Percentiles rank a stretch among this genome's conserved stretches.
These are phyloP conservation scores for Lycaena phlaeas DNA, from an alignment of 2,888 invertebrate species.

Conservation along the genomic window DNA sequence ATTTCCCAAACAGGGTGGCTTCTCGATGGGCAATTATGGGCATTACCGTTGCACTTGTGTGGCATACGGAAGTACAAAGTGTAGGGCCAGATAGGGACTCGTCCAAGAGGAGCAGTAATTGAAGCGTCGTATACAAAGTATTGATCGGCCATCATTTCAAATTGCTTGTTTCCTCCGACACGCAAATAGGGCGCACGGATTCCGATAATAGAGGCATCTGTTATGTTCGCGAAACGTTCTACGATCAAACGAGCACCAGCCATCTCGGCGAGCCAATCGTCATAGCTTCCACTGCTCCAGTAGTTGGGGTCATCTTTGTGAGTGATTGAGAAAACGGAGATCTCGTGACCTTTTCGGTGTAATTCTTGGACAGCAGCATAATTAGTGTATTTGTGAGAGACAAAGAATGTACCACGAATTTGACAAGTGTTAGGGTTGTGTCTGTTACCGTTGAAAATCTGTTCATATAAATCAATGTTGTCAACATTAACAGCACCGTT, in stretches of 20 bases:
- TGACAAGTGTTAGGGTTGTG: conserved; percentile 92
- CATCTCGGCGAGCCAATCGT: conserved; percentile 96
- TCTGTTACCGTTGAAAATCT: conserved; percentile 88
- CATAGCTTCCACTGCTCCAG: conserved; percentile 90
- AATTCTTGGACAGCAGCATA: conserved; percentile 92
- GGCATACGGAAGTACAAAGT: conserved; percentile 97
- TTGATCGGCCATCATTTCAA: conserved; percentile 97
- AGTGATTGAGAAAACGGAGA: conserved; percentile 91
- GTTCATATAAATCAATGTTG: conserved; percentile 93
- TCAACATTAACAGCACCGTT: conserved; percentile 94
- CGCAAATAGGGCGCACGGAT: conserved; percentile 90
- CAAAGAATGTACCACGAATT: conserved; percentile 92
- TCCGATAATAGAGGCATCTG: conserved; percentile 92
- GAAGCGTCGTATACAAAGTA: conserved; percentile 96
- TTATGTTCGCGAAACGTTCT: conserved; percentile 92
- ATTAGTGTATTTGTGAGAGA: conserved; percentile 93
- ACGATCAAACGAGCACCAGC: conserved; percentile 90
- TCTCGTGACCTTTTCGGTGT: conserved; percentile 92
- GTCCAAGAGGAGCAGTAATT: conserved; percentile 89
- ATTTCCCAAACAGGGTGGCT: conserved; percentile 97
- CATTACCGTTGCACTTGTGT: conserved; percentile 95
- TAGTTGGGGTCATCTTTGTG: conserved; percentile 94
- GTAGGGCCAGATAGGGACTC: conserved; percentile 97
- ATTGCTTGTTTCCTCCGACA: conserved; percentile 95
- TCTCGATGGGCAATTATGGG: conserved; percentile 91